Base-by-base conservation (phyloP, 2,113 vertebrate species). In the Neotoma lepida region DNA sequence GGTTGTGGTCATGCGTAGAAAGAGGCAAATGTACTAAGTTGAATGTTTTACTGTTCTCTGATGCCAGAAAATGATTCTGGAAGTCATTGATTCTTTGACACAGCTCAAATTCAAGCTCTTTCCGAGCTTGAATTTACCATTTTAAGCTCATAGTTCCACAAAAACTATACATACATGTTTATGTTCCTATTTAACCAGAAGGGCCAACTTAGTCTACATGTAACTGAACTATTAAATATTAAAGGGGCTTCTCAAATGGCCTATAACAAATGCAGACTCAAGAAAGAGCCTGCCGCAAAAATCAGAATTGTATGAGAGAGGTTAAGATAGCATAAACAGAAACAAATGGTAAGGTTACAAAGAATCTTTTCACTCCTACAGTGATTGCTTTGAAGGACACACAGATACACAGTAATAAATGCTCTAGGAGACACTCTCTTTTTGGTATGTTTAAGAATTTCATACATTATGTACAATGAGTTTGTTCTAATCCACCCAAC, bases 171-270 rank as follows among this genome's bases (percentile, higher is more conserved):
- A 66, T 28, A 15, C 56, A 78, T 81, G 35, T 74, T 94, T 89
- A 94, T 89, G 58, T 73, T 54, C 35, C 68, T 66, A 74, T 2
- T 24, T 71, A n/a, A 94, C 73, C n/a, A 94, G 56, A 96, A 96
- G 88, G 66, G 6, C 28, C 80, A 54, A 41, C 24, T 91, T 64
- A 86, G 46, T 61, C 68, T 44, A 35, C 35, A 94, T 7, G 4
- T 49, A 68, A 84, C 64, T 88, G 8, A 95, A 90, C 41, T 68
- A 77, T 61, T 46, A 33, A 82, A 54, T n/a, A 64, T 39, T 46
- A 86, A 39, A 8, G 4, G 56, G 44, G 58, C 6, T 70, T 86
- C 71, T 88, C 44, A 85, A 94, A 82, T 39, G 33, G 26, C 15
- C 51, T 51, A 9, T 85, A 63, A 58, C 73, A 51, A 95, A 86